Evolutionary conservation across 2,113 vertebrate genomes (phyloP), one percentile per base, ranked within the genome.

Genomic region (Sylvietta virens): DNA sequence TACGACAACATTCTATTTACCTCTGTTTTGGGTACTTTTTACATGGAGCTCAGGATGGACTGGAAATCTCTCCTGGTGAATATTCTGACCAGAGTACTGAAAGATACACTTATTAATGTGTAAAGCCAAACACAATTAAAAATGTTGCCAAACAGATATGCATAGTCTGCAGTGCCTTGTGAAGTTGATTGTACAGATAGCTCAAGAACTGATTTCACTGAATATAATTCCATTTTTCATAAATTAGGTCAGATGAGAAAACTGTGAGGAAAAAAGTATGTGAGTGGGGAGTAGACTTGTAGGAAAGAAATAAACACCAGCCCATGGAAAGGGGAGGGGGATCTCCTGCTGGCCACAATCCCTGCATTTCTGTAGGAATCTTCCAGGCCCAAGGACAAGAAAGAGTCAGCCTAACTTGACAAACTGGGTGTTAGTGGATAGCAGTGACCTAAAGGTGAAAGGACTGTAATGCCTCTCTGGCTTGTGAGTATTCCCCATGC

Each of bases 361-460:
- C 62, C 56, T 89, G 51, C 3, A 28, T 76, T 87, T 93, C 82
- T 92, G 22, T 51, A 66, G 81, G 66, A 78, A 70, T 91, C 78
- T 82, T 90, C 44, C 35, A 95, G 81, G 67, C 88, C 58, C 71
- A 83, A 88, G 69, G 82, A 95, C 92, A 86, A 86, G 94, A 96
- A 86, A 92, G 90, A 93, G 71, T 92, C 90, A 95, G 67, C 37
- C 47, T 54, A 66, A 40, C 54, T 93, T 91, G 93, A 95, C 79
- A 86, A 95, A 96, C 87, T 88, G 90, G 24, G 93, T 93, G 93
- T 97, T 95, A 88, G 71, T 78, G 64, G 64, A 96, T 64, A 37
- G 56, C 30, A 67, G 93, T 67, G 83, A 95, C 86, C 92, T 89
- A 77, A 87, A 92, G 85, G 70, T 8, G 14, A 92, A 93, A 92